phyloP scores from a whole-genome alignment of 2,888 invertebrate species.

The Byasa hedistus region DNA sequence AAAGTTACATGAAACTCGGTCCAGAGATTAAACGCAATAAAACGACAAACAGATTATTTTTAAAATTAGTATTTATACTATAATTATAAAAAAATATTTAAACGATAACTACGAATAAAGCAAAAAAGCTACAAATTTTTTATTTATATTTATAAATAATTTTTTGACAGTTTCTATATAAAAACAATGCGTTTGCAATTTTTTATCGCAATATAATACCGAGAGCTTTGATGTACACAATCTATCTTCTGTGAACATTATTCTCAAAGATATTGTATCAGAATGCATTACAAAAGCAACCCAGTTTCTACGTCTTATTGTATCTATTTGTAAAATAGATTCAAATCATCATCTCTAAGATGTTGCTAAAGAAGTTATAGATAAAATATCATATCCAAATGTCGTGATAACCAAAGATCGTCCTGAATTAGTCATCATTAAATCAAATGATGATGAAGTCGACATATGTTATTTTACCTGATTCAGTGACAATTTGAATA shows the following conservation, averaged over 20 bases:
- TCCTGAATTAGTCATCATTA: constrained; percentile 1
- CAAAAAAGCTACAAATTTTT: too few species aligned
- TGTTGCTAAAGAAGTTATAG: neutral
- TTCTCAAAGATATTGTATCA: neutral
- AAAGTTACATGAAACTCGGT: too few species aligned
- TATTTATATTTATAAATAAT: too few species aligned
- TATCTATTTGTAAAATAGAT: constrained; percentile 3
- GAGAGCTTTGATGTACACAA: neutral
- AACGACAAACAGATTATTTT: too few species aligned
- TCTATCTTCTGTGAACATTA: neutral
- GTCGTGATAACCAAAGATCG: neutral
- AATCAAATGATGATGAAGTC: neutral
- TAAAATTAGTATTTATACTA: too few species aligned
- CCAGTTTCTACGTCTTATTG: neutral
- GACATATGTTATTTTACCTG: too few species aligned
- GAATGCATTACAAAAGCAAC: constrained; percentile 3
- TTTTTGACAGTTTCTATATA: neutral
- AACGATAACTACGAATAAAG: too few species aligned
- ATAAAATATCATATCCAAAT: neutral
- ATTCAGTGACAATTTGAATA: too few species aligned
- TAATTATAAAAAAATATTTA: too few species aligned
- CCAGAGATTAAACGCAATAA: too few species aligned
- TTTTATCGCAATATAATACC: neutral
- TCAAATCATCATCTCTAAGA: neutral
- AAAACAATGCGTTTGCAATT: neutral